phyloP scores from a whole-genome alignment of 2,797 vertebrate genomes.

The Bucorvus abyssinicus region DNA sequence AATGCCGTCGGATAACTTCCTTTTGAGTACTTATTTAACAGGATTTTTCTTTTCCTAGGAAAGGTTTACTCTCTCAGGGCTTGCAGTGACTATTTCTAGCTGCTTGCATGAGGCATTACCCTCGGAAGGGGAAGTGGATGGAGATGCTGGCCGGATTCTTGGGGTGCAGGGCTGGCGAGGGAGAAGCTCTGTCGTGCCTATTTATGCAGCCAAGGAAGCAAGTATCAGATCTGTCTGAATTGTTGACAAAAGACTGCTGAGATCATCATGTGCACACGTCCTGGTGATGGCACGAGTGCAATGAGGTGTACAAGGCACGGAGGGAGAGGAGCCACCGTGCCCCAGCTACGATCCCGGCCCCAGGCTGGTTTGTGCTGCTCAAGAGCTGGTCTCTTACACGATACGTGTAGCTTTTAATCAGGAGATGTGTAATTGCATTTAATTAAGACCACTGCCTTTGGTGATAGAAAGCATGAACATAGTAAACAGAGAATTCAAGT shows the following conservation, averaged over 20 bases:
- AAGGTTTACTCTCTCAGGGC: neutral
- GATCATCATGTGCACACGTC: neutral
- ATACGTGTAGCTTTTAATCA: neutral
- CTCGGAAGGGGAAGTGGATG: neutral
- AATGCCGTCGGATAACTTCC: neutral
- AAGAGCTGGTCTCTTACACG: neutral
- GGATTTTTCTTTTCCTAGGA: neutral
- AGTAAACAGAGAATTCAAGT: neutral
- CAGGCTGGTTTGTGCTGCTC: neutral
- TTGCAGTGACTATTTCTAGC: neutral
- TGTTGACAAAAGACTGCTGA: neutral
- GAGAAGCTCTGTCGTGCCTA: neutral
- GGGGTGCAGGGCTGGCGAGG: neutral
- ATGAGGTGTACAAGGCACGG: rapidly evolving
- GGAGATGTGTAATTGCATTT: neutral
- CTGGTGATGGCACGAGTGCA: neutral
- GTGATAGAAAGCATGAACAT: neutral
- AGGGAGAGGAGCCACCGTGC: neutral
- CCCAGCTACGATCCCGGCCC: rapidly evolving
- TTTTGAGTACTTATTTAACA: neutral
- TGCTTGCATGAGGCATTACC: neutral
- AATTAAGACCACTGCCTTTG: neutral
- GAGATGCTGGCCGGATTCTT: neutral
- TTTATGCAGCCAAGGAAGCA: neutral
- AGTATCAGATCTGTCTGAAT: neutral